phyloP scores from a whole-genome alignment of 1,140 invertebrate species.

The Drosophila sturtevanti region DNA sequence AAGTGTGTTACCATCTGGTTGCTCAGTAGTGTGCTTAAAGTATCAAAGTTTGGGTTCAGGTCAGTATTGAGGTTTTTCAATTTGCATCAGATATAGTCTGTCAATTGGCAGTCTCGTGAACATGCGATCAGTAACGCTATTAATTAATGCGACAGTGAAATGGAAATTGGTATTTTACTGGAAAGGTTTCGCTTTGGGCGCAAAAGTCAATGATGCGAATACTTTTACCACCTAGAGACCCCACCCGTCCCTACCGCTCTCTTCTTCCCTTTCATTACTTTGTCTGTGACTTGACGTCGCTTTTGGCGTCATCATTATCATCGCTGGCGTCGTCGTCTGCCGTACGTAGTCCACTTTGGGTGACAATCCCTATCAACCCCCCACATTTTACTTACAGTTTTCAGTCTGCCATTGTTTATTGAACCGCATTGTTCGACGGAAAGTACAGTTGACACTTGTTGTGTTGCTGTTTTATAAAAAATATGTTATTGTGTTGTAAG shows the following conservation, averaged over 20 bases:
- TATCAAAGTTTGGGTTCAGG: constrained; percentile 45
- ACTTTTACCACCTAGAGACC: background rate
- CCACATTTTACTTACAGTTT: constrained; percentile 17
- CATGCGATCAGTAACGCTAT: constrained; percentile 18
- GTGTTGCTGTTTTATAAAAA: background rate
- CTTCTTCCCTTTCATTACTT: constrained; percentile 7
- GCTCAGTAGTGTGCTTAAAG: constrained; percentile 32
- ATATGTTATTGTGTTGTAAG: constrained; percentile 34
- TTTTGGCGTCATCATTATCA: constrained; percentile 3
- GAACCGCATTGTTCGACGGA: constrained; percentile 23
- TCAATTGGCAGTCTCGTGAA: background rate
- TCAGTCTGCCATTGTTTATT: constrained; percentile 32
- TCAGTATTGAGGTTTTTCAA: constrained; percentile 22
- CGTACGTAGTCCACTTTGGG: background rate
- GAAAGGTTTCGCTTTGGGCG: constrained; percentile 17
- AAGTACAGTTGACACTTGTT: constrained; percentile 4
- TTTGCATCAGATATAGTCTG: constrained; percentile 40
- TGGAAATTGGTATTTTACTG: constrained; percentile 30
- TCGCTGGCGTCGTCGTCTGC: background rate
- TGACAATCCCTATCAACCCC: background rate
- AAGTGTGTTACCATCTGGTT: constrained; percentile 44
- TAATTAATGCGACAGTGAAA: constrained; percentile 57
- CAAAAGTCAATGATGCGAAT: constrained; percentile 43
- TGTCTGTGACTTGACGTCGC: constrained; percentile 18
- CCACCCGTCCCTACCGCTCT: too few species aligned